Percentiles rank a stretch among this genome's conserved stretches.
Conservation (phyloP, 2,797 vertebrate genomes). For the Sebastiscus albofasciatus region DNA sequence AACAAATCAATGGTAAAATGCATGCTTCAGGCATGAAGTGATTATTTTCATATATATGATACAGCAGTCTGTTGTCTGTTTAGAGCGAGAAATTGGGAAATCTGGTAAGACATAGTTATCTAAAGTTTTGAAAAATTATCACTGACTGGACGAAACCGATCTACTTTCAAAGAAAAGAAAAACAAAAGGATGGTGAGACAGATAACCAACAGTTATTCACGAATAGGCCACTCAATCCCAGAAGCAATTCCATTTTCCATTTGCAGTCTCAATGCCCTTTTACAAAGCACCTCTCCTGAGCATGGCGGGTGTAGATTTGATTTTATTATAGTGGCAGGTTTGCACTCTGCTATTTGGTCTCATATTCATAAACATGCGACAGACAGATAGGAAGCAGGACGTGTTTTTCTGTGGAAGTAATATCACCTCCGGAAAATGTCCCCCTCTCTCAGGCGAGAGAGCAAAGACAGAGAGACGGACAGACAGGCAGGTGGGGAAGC, state of each 20-base stretch:
- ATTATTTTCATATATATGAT: not conserved
- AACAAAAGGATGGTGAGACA: not conserved
- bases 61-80: not conserved
- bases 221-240: conserved; percentile 15
- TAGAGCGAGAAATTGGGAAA: too few species aligned
- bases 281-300: conserved; percentile 27
- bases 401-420: conserved; percentile 42
- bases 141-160: not conserved
- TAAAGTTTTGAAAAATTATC: not conserved
- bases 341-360: conserved; percentile 8
- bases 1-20: not conserved
- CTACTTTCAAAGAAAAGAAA: not conserved
- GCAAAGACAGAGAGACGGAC: not conserved
- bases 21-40: not conserved
- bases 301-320: not conserved
- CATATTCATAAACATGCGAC: conserved; percentile 27
- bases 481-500: not conserved
- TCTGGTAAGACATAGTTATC: not conserved
- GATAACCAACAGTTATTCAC: not conserved
- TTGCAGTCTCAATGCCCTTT: conserved; percentile 17
- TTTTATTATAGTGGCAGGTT: conserved; percentile 39
- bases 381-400: conserved; percentile 22
- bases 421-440: conserved; percentile 39
- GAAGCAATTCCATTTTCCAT: conserved; percentile 58
- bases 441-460: not conserved